These are phyloP conservation scores for Chorisops tibialis DNA, from an alignment of 2,888 invertebrate genomes.

Conservation along the genomic window DNA sequence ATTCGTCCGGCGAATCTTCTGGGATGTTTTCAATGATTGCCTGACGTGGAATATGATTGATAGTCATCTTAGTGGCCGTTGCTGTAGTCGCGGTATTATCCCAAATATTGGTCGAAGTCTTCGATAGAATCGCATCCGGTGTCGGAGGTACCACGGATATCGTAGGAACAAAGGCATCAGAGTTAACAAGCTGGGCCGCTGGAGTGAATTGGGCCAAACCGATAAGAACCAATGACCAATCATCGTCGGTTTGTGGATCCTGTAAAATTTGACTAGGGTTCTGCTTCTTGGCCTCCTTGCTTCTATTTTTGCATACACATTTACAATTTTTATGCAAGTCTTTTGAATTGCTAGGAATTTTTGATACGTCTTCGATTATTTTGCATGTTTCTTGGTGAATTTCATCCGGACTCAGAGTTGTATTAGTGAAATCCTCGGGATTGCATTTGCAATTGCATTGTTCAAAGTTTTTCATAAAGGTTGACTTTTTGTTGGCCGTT, in stretches of 20 bases:
- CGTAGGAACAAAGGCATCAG: constrained; percentile 58
- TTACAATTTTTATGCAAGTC: constrained; percentile 40
- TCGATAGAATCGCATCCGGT: constrained; percentile 57
- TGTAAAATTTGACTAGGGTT: constrained; percentile 29
- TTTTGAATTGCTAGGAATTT: constrained; percentile 36
- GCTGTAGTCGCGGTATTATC: constrained; percentile 45
- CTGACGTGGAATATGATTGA: constrained; percentile 41
- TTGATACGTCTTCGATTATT: constrained; percentile 46
- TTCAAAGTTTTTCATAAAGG: constrained; percentile 21
- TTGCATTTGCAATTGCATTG: constrained; percentile 50
- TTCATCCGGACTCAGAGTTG: constrained; percentile 48
- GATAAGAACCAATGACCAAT: constrained; percentile 65
- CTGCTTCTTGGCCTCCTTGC: neutral
- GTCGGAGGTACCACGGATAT: constrained; percentile 75
- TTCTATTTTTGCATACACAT: constrained; percentile 38
- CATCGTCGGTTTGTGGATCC: constrained; percentile 53
- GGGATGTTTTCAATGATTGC: constrained; percentile 48
- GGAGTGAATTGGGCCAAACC: constrained; percentile 59
- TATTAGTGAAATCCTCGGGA: constrained; percentile 48
- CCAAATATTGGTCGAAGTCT: constrained; percentile 50
- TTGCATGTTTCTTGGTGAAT: constrained; percentile 50
- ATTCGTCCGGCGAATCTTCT: constrained; percentile 68
- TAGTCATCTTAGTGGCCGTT: constrained; percentile 40
- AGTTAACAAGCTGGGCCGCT: constrained; percentile 55
- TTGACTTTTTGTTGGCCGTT: neutral